These are phyloP conservation scores for Eulemur macaco DNA, from an alignment of 2,113 vertebrate species.

Conservation along the genomic window DNA sequence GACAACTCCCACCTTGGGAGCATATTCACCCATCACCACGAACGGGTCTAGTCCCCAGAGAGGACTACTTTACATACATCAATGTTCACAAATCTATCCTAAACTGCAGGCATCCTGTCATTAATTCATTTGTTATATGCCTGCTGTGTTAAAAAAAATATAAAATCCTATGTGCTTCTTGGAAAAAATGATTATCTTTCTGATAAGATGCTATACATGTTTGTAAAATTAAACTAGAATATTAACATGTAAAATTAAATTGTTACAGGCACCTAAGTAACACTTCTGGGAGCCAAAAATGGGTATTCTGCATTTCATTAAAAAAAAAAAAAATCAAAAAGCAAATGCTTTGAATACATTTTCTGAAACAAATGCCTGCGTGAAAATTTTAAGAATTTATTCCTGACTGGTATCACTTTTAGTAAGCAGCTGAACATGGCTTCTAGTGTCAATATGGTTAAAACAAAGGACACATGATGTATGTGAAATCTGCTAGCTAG, in stretches of 20 bases:
- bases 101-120: background rate
- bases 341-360: background rate
- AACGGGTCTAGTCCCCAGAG: background rate
- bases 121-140: background rate
- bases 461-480: background rate
- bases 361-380: background rate
- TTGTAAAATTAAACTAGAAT: background rate
- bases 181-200: background rate
- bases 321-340: slow-evolving; percentile 33
- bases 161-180: background rate
- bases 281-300: background rate
- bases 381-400: background rate
- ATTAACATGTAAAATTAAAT: background rate
- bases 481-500: background rate
- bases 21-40: too few species aligned
- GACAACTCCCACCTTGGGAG: background rate
- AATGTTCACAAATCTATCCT: background rate
- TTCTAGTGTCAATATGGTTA: background rate
- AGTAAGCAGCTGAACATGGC: background rate
- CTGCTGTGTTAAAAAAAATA: background rate
- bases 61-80: background rate
- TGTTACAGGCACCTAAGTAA: background rate
- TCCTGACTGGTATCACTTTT: background rate
- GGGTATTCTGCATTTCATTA: background rate
- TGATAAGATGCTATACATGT: background rate